Evolutionary conservation across 2,888 invertebrate species (phyloP).

Genomic region (Rutpela maculata): DNA sequence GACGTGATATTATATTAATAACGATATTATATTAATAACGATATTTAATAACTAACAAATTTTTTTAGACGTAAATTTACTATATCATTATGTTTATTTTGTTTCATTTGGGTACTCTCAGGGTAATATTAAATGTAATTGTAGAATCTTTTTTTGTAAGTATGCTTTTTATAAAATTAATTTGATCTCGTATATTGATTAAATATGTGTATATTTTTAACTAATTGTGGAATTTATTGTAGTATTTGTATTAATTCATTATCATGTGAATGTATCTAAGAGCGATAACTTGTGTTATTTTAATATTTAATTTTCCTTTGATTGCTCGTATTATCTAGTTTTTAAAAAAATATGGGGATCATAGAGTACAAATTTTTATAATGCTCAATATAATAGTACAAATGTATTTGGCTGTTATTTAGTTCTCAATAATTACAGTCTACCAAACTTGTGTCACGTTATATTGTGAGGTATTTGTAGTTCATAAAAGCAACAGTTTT

Average conservation of each 20-base stretch:
- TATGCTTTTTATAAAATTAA: neutral
- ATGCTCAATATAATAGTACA: slow-evolving; percentile 2
- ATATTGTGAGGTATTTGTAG: neutral
- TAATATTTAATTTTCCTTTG: neutral
- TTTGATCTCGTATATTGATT: neutral
- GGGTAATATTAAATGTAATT: neutral
- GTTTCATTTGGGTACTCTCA: neutral
- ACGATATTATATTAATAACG: too few species aligned
- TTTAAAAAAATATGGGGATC: neutral
- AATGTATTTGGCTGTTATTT: neutral
- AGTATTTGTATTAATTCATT: neutral
- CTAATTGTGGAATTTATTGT: neutral
- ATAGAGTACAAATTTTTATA: neutral
- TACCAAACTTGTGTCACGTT: neutral
- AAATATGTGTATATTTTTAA: neutral
- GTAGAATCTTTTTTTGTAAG: neutral
- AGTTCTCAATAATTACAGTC: neutral
- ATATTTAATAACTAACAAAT: too few species aligned
- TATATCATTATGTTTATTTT: neutral
- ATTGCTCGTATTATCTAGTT: neutral
- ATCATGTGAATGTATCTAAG: neutral
- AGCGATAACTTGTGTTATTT: neutral
- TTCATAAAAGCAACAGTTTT: neutral
- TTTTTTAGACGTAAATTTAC: neutral
- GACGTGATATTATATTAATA: too few species aligned